These are phyloP conservation scores for Zygogramma bicolorata DNA, from an alignment of 2,888 invertebrate genomes.

Conservation along the genomic window DNA sequence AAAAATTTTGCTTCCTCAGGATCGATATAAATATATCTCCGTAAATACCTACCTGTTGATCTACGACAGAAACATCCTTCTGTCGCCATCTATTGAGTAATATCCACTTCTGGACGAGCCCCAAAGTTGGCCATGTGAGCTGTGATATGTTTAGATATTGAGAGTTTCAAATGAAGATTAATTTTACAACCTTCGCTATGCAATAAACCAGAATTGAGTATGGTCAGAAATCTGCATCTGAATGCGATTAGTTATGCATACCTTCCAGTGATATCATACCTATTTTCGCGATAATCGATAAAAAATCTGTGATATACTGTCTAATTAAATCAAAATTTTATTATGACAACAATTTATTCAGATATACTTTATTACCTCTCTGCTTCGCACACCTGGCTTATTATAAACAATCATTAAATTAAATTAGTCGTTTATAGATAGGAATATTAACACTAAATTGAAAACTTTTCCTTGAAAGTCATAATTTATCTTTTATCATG, in stretches of 20 bases:
- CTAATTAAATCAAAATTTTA: slow-evolving; percentile 39
- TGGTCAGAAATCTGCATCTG: slow-evolving; percentile 12
- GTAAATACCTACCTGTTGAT: too few relatives aligned
- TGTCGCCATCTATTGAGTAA: too few relatives aligned
- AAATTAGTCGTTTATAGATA: slow-evolving; percentile 42
- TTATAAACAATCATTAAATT: slow-evolving; percentile 44
- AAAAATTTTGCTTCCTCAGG: too few relatives aligned
- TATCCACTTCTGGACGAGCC: too few relatives aligned
- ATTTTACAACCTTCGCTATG: background rate
- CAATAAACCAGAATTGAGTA: background rate
- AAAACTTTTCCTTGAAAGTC: slow-evolving; percentile 42
- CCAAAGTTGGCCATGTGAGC: too few relatives aligned
- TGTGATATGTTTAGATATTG: too few relatives aligned
- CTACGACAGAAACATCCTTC: too few relatives aligned
- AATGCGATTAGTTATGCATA: background rate
- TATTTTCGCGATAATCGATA: slow-evolving; percentile 16
- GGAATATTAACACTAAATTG: slow-evolving; percentile 40
- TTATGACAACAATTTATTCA: slow-evolving; percentile 35
- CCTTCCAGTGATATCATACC: slow-evolving; percentile 11
- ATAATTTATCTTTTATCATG: slow-evolving; percentile 18
- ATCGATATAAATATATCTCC: too few relatives aligned
- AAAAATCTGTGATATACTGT: slow-evolving; percentile 20
- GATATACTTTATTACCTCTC: slow-evolving; percentile 35
- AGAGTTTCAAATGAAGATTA: background rate
- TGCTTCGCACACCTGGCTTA: slow-evolving; percentile 41